Base-by-base conservation (phyloP, 2,113 vertebrate genomes). In the Mustelus asterias region DNA sequence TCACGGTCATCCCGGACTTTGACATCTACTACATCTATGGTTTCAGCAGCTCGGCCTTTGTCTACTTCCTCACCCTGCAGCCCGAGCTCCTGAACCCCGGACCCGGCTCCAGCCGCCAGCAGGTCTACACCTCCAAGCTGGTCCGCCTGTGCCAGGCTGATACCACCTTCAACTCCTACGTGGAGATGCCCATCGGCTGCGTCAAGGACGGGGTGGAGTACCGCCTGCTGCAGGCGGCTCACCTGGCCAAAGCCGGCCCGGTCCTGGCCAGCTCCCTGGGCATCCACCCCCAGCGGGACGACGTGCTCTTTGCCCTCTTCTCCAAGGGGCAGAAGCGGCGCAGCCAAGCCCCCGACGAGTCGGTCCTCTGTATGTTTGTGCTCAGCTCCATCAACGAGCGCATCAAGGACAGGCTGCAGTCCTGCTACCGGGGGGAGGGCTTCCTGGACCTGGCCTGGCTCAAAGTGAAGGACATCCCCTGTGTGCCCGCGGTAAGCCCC, bases 1-100 rank as follows among this genome's bases (percentile, higher is more conserved):
- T 99, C 96, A 99, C 99, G 0, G 98, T 99, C 95, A 99, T 99
- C 97, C 99, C 99, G 0, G 99, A 99, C 97, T 99, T 99, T 26
- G 99, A 99, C 93, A 99, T 99, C 96, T 99, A 99, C 97, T 99
- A 99, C 48, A 98, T 99, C 96, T 99, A 99, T 0, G 99, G 99
- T 96, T 99, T 99, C 96, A 99, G 98, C 97, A 99, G 99, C 1
- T 99, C 99, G 16, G 99, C 99, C 97, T 99, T 99, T 96, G 99
- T 99, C 94, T 99, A 99, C 96, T 99, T 99, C 96, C 96, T 99
- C 96, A 99, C 99, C 16, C 97, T 99, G 80, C 99, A 99, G 96
- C 99, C 99, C 0, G 99, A 99, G 97, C 99, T 99, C 99, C 98
- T 98, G 48, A 98, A 98, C 9, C 98, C 98, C 0, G 98, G 98